phyloP scores from a whole-genome alignment of 2,888 invertebrate genomes.

The Melikaiella ostensackeni region DNA sequence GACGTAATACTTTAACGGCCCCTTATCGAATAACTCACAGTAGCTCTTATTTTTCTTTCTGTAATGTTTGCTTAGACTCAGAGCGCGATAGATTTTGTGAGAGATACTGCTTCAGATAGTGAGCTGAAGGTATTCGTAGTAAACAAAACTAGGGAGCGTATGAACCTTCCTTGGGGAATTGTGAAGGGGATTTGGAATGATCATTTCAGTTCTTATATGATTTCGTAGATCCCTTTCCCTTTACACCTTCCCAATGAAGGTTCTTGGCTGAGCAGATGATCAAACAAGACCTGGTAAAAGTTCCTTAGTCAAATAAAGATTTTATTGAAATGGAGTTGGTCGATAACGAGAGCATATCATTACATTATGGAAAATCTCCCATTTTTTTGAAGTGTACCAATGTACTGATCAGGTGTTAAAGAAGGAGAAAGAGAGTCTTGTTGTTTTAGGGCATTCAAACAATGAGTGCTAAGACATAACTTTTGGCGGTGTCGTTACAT shows the following conservation, averaged over 20 bases:
- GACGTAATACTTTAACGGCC: too few species aligned
- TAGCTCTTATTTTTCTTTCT: neutral
- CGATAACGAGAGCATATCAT: neutral
- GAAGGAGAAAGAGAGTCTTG: neutral
- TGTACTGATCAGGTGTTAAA: neutral
- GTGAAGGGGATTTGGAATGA: conserved; percentile 2
- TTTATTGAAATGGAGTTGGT: neutral
- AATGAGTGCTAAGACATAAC: neutral
- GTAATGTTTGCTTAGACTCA: neutral
- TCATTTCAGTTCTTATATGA: neutral
- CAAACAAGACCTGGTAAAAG: neutral
- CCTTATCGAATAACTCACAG: neutral
- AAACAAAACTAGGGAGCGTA: neutral
- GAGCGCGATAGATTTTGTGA: neutral
- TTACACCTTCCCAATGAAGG: neutral
- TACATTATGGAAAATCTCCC: neutral
- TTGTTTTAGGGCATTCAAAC: conserved; percentile 18
- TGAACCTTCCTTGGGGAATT: neutral
- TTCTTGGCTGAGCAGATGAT: neutral
- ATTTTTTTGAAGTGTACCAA: too few species aligned
- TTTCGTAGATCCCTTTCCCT: neutral
- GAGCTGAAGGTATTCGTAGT: neutral
- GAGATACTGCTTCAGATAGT: neutral
- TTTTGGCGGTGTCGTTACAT: neutral
- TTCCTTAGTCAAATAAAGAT: neutral